A percentile compares a stretch with the other conserved stretches of the same genome.
phyloP scores from a whole-genome alignment of 2,888 invertebrate species.

The Aphidius colemani region DNA sequence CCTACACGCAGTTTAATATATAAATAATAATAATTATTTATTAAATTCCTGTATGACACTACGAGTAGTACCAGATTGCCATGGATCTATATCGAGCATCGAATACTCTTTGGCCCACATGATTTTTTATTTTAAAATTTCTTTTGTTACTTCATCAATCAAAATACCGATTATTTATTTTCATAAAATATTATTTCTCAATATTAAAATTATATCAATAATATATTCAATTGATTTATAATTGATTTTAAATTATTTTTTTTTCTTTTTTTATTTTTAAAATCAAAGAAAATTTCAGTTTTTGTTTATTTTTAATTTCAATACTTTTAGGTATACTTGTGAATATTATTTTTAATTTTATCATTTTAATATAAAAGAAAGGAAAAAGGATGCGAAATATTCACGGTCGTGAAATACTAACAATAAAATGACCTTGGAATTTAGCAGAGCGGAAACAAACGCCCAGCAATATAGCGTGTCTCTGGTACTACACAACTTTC shows the following conservation, averaged over 20 bases:
- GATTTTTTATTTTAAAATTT: too few species aligned
- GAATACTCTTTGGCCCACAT: background rate
- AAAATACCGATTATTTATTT: background rate
- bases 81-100: background rate
- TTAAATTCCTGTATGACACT: constrained; percentile 43
- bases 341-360: background rate
- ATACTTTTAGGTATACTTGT: too few species aligned
- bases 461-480: constrained; percentile 30
- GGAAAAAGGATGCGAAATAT: constrained; percentile 1
- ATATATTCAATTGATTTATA: background rate
- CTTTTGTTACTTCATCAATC: too few species aligned
- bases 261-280: too few species aligned
- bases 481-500: constrained; percentile 56
- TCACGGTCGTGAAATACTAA: constrained; percentile 30
- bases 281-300: too few species aligned
- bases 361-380: background rate
- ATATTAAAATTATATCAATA: background rate
- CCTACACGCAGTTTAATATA: constrained; percentile 42
- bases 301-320: too few species aligned
- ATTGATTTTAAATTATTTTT: too few species aligned
- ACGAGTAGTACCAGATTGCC: constrained; percentile 30
- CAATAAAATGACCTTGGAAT: constrained; percentile 49
- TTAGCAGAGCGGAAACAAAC: constrained; percentile 58
- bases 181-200: too few species aligned
- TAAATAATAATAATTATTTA: constrained; percentile 18